Conservation (phyloP, 2,113 vertebrate species). For the Athene noctua region DNA sequence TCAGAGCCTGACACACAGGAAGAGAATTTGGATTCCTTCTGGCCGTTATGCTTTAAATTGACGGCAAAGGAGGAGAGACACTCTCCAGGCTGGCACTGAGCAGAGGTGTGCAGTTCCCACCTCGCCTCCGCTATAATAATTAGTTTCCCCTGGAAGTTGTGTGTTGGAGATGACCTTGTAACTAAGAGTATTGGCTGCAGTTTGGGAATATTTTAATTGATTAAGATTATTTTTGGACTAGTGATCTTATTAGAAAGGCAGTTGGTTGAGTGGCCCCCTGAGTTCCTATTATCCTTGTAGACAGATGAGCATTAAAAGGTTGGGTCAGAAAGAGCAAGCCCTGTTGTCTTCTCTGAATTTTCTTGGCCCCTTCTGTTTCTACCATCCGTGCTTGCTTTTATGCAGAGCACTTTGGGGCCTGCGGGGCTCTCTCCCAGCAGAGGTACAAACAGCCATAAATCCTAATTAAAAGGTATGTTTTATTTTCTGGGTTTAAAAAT, state of each 20-base stretch:
- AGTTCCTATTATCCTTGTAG: slow-evolving; percentile 68
- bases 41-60: slow-evolving; percentile 9
- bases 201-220: slow-evolving; percentile 71
- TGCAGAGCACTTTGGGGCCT: slow-evolving; percentile 38
- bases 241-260: slow-evolving; percentile 68
- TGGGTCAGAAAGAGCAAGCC: slow-evolving; percentile 60
- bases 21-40: slow-evolving; percentile 42
- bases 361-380: slow-evolving; percentile 34
- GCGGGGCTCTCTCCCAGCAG: slow-evolving; percentile 38
- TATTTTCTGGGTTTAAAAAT: slow-evolving; percentile 63
- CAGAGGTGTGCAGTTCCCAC: slow-evolving; percentile 7
- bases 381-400: slow-evolving; percentile 18
- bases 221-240: slow-evolving; percentile 72
- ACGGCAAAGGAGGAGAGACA: neutral
- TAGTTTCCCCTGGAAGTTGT: slow-evolving; percentile 51
- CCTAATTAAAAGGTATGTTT: slow-evolving; percentile 69
- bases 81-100: neutral
- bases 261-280: slow-evolving; percentile 67
- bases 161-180: slow-evolving; percentile 68
- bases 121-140: slow-evolving; percentile 2
- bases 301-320: slow-evolving; percentile 67
- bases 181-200: slow-evolving; percentile 46
- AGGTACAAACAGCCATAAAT: slow-evolving; percentile 62
- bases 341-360: slow-evolving; percentile 54
- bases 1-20: slow-evolving; percentile 23